Conservation (phyloP, 2,888 invertebrate species). For the Hirtodrosophila cameraria region DNA sequence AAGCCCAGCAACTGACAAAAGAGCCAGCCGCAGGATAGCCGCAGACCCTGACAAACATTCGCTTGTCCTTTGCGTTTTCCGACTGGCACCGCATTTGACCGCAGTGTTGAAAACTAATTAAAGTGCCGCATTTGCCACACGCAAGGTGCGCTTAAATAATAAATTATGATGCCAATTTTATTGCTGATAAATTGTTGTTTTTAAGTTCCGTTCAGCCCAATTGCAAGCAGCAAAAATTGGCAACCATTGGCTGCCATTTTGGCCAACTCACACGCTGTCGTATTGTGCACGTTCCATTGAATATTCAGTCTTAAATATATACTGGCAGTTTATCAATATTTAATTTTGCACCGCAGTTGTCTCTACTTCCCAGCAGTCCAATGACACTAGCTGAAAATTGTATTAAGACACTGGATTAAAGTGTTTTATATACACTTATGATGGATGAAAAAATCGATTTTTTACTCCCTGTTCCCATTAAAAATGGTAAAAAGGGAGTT, state of each 20-base stretch:
- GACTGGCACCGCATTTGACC: constrained; percentile 28
- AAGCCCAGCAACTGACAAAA: constrained; percentile 24
- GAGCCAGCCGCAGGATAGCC: constrained; percentile 28
- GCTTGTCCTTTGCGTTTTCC: constrained; percentile 13
- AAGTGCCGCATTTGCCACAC: constrained; percentile 27
- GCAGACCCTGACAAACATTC: constrained; percentile 41
- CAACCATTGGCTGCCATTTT: constrained; percentile 6
- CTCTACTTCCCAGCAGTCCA: no score
- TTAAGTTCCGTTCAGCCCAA: constrained; percentile 5
- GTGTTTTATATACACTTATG: no score
- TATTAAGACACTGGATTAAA: no score
- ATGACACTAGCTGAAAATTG: no score
- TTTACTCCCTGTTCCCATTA: no score
- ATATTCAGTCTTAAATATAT: constrained; percentile 19
- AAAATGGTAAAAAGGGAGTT: no score
- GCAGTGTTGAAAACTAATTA: constrained; percentile 66
- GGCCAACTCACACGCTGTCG: constrained; percentile 30
- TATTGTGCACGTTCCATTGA: constrained; percentile 16
- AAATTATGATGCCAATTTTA: constrained; percentile 42
- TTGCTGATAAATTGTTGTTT: constrained; percentile 22
- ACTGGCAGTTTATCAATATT: constrained; percentile 38
- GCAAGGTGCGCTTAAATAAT: constrained; percentile 20
- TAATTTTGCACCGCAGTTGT: no score
- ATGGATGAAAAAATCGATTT: no score
- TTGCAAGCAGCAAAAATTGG: constrained; percentile 1